A percentile compares a stretch with the other conserved stretches of the same genome.
These are phyloP conservation scores for Icerya purchasi DNA, from an alignment of 2,888 invertebrate genomes.

Conservation along the genomic window DNA sequence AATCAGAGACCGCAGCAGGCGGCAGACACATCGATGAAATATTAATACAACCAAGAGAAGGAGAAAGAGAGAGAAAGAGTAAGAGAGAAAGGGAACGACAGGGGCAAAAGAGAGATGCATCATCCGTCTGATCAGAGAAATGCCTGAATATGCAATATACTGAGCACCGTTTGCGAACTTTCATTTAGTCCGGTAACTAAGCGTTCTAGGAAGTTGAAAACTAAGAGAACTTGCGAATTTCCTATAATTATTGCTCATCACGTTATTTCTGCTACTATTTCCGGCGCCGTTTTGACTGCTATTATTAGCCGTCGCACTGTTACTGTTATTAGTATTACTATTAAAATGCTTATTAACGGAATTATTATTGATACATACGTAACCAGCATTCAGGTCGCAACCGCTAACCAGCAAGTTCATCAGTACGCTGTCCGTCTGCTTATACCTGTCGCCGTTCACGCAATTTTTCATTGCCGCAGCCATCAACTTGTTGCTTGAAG, in stretches of 20 bases:
- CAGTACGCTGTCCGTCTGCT: slow-evolving; percentile 56
- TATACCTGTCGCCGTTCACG: slow-evolving; percentile 20
- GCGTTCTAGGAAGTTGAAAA: not conserved
- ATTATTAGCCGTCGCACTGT: too few species aligned
- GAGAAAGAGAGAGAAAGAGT: too few species aligned
- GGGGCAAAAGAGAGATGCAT: too few species aligned
- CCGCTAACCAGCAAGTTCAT: slow-evolving; percentile 90
- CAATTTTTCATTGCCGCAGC: not conserved
- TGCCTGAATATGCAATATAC: too few species aligned
- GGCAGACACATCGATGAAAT: too few species aligned
- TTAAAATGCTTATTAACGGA: slow-evolving; percentile 11
- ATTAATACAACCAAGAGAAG: too few species aligned
- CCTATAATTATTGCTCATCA: not conserved
- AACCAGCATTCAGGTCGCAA: slow-evolving; percentile 81
- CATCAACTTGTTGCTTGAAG: slow-evolving; percentile 2
- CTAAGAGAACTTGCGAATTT: not conserved
- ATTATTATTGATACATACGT: slow-evolving; percentile 36
- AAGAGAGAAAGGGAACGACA: too few species aligned
- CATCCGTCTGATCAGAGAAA: too few species aligned
- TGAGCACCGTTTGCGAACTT: too few species aligned
- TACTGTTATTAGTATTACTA: not conserved
- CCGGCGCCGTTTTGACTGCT: not conserved
- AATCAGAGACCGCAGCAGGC: too few species aligned
- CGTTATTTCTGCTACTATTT: too few species aligned
- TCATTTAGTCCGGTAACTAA: not conserved